phyloP scores from a whole-genome alignment of 2,888 invertebrate species.

The Lasioglossum villosulum region DNA sequence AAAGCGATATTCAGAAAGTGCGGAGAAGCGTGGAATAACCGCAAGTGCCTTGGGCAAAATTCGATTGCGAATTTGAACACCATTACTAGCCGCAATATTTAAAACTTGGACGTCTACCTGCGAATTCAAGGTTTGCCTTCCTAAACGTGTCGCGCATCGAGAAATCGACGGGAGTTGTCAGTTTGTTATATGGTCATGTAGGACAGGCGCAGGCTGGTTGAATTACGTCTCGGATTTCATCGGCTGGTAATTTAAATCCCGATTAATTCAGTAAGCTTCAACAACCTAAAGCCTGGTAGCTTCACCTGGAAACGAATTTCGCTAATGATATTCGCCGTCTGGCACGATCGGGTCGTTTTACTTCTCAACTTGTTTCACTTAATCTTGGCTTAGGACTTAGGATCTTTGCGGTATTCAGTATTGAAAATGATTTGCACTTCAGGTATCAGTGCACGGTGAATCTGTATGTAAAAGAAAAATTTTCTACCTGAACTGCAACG shows the following conservation, averaged over 20 bases:
- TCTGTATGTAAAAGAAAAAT: no score
- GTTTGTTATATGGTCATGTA: conserved; percentile 65
- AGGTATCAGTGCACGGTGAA: not conserved
- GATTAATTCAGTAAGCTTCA: conserved; percentile 73
- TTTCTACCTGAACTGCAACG: no score
- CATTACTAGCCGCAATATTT: conserved; percentile 6
- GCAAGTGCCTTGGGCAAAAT: not conserved
- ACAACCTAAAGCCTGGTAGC: conserved; percentile 27
- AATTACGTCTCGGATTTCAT: conserved; percentile 71
- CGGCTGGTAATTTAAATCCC: conserved; percentile 71
- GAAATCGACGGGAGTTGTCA: conserved; percentile 70
- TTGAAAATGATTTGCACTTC: not conserved
- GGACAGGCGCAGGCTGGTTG: conserved; percentile 58
- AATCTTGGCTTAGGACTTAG: conserved; percentile 1
- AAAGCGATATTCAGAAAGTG: not conserved
- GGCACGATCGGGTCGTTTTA: conserved; percentile 16
- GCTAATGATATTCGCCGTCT: conserved; percentile 45
- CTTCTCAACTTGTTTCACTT: conserved; percentile 11
- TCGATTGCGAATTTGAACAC: not conserved
- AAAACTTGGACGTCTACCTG: conserved; percentile 25
- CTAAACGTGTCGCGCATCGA: conserved; percentile 52
- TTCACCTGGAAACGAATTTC: conserved; percentile 43
- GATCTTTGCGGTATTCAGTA: not conserved
- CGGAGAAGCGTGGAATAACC: not conserved
- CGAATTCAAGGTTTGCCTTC: conserved; percentile 25